Percentiles rank a stretch among this genome's conserved stretches.
Conservation (phyloP, 2,888 invertebrate species). For the Phyto melanocephala region DNA sequence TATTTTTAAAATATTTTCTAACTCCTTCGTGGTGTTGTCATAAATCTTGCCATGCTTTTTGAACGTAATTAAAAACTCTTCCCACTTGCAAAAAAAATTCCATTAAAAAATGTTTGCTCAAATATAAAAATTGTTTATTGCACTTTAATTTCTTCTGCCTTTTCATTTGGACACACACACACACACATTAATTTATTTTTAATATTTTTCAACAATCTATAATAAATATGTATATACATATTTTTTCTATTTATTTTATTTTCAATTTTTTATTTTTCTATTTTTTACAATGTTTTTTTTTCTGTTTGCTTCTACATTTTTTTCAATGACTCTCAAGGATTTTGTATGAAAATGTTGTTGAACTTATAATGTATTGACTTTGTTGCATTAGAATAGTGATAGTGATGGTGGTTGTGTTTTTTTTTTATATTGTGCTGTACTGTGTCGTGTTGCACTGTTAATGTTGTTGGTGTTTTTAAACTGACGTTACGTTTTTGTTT, state of each 20-base stretch:
- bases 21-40: background rate
- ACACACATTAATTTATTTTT: background rate
- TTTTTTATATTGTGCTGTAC: too few species aligned
- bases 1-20: too few species aligned
- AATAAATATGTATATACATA: background rate
- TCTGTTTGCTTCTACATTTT: slow-evolving; percentile 57
- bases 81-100: background rate
- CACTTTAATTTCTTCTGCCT: slow-evolving; percentile 4
- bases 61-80: background rate
- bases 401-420: slow-evolving; percentile 17
- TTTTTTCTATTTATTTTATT: slow-evolving; percentile 49
- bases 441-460: slow-evolving; percentile 24
- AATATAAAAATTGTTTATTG: slow-evolving; percentile 23
- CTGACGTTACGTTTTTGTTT: slow-evolving; percentile 39
- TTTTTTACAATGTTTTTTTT: slow-evolving; percentile 36
- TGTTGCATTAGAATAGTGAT: slow-evolving; percentile 62
- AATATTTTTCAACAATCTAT: slow-evolving; percentile 50
- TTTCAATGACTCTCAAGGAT: slow-evolving; percentile 77
- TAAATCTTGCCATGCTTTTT: background rate
- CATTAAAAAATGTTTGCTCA: background rate
- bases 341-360: slow-evolving; percentile 76
- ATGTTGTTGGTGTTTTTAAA: slow-evolving; percentile 37
- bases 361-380: slow-evolving; percentile 69
- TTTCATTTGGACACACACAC: background rate
- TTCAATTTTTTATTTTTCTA: slow-evolving; percentile 29